These are phyloP conservation scores for Cynodonichthys magdalenae DNA, from an alignment of 2,797 vertebrate species.

Conservation along the genomic window DNA sequence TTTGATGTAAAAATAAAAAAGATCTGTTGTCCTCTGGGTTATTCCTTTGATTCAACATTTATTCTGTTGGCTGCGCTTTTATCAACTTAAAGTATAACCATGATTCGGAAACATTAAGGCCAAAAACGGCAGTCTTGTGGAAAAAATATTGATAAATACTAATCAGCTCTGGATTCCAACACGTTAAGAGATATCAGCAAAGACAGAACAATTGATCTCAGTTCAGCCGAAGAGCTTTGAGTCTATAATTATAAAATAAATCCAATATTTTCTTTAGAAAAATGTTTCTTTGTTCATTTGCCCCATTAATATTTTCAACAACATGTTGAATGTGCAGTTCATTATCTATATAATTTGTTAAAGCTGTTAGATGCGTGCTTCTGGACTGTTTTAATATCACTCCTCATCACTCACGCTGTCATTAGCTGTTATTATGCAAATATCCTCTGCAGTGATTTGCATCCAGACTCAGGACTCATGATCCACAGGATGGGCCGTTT, in stretches of 20 bases:
- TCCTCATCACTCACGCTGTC: slow-evolving; percentile 56
- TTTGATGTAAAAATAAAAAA: slow-evolving; percentile 33
- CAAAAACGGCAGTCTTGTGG: background rate
- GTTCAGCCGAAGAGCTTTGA: background rate
- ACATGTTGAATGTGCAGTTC: slow-evolving; percentile 15
- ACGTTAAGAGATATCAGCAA: background rate
- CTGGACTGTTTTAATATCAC: slow-evolving; percentile 62
- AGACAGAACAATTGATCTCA: background rate
- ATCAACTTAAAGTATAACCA: slow-evolving; percentile 7
- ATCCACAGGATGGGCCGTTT: slow-evolving; percentile 20
- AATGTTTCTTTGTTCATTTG: background rate
- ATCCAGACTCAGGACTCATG: slow-evolving; percentile 38
- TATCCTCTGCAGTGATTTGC: slow-evolving; percentile 63
- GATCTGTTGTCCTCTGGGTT: slow-evolving; percentile 45
- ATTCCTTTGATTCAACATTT: slow-evolving; percentile 48
- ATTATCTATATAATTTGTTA: slow-evolving; percentile 52
- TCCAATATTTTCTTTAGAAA: background rate
- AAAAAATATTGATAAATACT: background rate
- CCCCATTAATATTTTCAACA: background rate
- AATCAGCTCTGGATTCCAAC: background rate
- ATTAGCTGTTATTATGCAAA: slow-evolving; percentile 61
- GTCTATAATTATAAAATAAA: background rate
- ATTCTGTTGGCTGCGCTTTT: slow-evolving; percentile 17
- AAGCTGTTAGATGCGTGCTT: slow-evolving; percentile 10
- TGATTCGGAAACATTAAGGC: background rate